Conservation (phyloP, 2,113 vertebrate genomes). For the Chloroceryle aenea region DNA sequence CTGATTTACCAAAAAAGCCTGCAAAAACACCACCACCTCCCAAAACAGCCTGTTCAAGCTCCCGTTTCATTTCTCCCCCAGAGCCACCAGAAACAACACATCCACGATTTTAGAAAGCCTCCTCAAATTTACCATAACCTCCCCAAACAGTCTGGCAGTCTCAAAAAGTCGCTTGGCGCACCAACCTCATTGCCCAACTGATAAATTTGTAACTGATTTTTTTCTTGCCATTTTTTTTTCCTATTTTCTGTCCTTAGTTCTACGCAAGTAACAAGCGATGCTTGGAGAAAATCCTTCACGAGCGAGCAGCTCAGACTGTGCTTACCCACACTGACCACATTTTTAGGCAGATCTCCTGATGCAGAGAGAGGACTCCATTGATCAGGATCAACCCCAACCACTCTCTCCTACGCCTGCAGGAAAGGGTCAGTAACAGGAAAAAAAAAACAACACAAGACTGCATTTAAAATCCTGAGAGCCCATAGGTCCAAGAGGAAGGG, state of each 20-base stretch:
- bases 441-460: background rate
- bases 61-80: background rate
- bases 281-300: background rate
- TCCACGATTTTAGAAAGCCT: background rate
- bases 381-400: background rate
- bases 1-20: constrained; percentile 23
- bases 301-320: background rate
- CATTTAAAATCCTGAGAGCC: background rate
- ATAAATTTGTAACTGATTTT: background rate
- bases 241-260: background rate
- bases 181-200: rapidly evolving
- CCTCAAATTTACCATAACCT: background rate
- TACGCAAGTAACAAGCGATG: background rate
- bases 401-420: rapidly evolving
- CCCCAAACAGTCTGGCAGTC: background rate
- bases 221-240: background rate
- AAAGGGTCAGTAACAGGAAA: background rate
- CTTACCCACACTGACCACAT: constrained; percentile 35
- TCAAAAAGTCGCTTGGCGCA: background rate
- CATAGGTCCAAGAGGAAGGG: background rate
- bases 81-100: background rate
- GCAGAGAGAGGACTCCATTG: background rate
- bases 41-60: background rate
- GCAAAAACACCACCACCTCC: background rate
- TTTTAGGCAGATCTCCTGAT: background rate